Conservation (phyloP, 1,140 invertebrate species). For the Danaus melanippus region DNA sequence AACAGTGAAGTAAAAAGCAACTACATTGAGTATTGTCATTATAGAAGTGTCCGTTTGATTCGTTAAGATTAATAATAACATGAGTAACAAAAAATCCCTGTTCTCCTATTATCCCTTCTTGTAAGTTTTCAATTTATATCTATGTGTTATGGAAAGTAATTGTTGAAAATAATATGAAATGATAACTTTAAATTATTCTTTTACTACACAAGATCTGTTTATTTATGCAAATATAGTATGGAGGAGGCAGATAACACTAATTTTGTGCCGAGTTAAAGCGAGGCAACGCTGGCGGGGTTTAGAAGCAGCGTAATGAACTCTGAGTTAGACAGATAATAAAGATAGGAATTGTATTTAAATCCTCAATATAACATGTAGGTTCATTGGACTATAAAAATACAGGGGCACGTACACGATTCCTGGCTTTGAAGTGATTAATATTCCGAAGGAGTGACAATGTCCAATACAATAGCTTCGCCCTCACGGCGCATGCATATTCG, state of each 20-base stretch:
- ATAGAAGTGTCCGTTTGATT: too few relatives aligned
- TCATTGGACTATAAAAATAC: slow-evolving; percentile 51
- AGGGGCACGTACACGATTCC: slow-evolving; percentile 28
- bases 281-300: slow-evolving; percentile 3
- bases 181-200: too few relatives aligned
- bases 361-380: slow-evolving; percentile 41
- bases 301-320: slow-evolving; percentile 12
- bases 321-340: slow-evolving; percentile 8
- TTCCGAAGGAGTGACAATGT: slow-evolving; percentile 51
- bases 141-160: too few relatives aligned
- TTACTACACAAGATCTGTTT: neutral
- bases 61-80: too few relatives aligned
- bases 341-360: slow-evolving; percentile 12
- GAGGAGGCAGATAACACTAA: neutral
- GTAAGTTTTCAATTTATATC: too few relatives aligned
- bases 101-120: too few relatives aligned
- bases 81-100: too few relatives aligned
- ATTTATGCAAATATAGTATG: slow-evolving; percentile 7
- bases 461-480: slow-evolving; percentile 48
- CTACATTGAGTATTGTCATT: too few relatives aligned
- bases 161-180: too few relatives aligned
- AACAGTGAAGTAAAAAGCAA: too few relatives aligned
- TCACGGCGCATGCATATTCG: slow-evolving; percentile 65
- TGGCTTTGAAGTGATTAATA: slow-evolving; percentile 61
- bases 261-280: slow-evolving; percentile 12